Conservation (phyloP, 2,888 invertebrate species). For the Artemia sinica region DNA sequence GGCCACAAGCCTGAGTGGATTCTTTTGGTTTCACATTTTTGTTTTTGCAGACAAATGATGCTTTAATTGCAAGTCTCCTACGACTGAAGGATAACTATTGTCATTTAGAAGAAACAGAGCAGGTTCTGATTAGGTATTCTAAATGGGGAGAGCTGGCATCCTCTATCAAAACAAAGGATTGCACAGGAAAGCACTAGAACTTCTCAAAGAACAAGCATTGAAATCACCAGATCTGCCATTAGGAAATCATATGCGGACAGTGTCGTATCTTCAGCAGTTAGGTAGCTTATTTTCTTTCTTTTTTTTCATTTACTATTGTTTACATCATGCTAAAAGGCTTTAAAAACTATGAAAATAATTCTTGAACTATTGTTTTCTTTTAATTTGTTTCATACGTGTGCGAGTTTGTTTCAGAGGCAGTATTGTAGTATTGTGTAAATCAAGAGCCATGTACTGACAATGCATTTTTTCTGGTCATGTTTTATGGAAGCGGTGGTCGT, state of each 20-base stretch:
- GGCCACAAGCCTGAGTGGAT: too few species aligned
- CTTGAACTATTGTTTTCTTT: too few species aligned
- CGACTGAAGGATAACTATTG: constrained; percentile 68
- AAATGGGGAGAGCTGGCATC: constrained; percentile 87
- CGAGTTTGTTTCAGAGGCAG: constrained; percentile 1
- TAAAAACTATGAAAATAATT: too few species aligned
- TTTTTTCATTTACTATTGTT: not conserved
- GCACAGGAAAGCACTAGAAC: constrained; percentile 73
- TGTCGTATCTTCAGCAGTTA: constrained; percentile 75
- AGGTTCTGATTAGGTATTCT: constrained; percentile 62
- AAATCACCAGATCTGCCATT: constrained; percentile 48
- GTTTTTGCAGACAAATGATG: constrained; percentile 67
- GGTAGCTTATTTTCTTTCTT: constrained; percentile 37
- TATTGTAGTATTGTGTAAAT: not conserved
- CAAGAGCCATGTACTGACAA: not conserved
- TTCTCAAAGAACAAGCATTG: constrained; percentile 54
- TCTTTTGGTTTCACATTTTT: too few species aligned
- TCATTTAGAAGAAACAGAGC: constrained; percentile 81
- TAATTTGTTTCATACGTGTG: too few species aligned
- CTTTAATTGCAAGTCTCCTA: constrained; percentile 72
- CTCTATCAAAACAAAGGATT: constrained; percentile 85
- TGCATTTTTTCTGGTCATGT: constrained; percentile 5
- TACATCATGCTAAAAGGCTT: not conserved
- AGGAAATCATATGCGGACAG: constrained; percentile 61
- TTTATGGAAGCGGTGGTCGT: not conserved